Base-by-base conservation (phyloP, 2,888 invertebrate species). In the Mellilla xanthometata region DNA sequence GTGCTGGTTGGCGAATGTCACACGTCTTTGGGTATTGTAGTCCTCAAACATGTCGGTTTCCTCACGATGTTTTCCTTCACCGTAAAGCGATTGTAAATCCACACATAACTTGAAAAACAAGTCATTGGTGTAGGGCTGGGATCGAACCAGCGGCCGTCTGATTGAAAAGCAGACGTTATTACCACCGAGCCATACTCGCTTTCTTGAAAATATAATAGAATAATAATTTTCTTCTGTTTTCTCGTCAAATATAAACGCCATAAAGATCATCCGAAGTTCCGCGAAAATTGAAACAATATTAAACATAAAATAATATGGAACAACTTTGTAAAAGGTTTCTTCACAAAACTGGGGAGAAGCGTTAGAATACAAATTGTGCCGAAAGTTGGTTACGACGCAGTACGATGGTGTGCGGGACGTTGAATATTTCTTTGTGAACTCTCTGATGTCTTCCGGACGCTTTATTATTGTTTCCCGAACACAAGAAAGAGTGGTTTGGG, bases 281-380 rank as follows among this genome's bases (percentile, higher is more conserved):
- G 32, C 35, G 36, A 39, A 53, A 54, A 58, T 55, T 49, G 56
- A 55, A 55, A 58, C 53, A 58, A 58, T 52, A 49, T 48, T 52
- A 30, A 47, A 50, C 46, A 33, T 39, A 49, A 47, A 55, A 54
- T 48, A 41, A 41, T 47, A 47, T 24, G 41, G 36, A 6, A n/a
- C 35, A 41, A 47, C 31, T 47, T 47, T 41, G 10, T 47, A 47
- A 47, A 46, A 40, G 46, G 46, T 31, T 40, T 30, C 9, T 13
- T 22, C 30, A 28, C 31, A 27, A 13, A 47, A 32, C 15, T 12
- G 32, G 35, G 32, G 27, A 30, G 31, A 39, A 40, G 12, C 28
- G 44, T 39, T 23, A 12, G 31, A 9, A 26, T 23, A 36, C 36
- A 34, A 45, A 34, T 30, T 24, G 39, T 27, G 36, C 38, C 15